A percentile compares a stretch with the other conserved stretches of the same genome.
Conservation (phyloP, 2,888 invertebrate species). For the Nymphalis polychloros region DNA sequence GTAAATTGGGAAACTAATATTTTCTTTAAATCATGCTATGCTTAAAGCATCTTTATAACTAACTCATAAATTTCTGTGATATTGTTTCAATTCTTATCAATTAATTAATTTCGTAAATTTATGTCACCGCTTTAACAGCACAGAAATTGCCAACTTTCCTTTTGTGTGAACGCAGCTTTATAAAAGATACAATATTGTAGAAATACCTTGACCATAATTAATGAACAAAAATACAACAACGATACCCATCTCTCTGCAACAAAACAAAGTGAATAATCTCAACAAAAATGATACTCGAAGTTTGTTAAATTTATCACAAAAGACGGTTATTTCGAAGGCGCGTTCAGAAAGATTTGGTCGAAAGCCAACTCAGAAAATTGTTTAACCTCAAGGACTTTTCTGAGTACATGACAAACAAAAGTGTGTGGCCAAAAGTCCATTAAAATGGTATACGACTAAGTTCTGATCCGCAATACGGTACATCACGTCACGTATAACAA, state of each 20-base stretch:
- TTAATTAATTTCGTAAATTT: too few relatives aligned
- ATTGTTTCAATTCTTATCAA: too few relatives aligned
- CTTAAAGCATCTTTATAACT: too few relatives aligned
- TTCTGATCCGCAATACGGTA: neutral
- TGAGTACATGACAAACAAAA: slow-evolving; percentile 16
- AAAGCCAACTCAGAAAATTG: slow-evolving; percentile 14
- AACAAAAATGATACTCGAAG: neutral
- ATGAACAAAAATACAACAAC: neutral
- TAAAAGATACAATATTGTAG: too few relatives aligned
- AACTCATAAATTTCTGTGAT: too few relatives aligned
- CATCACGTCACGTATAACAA: neutral
- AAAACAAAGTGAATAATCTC: neutral
- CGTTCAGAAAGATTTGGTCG: slow-evolving; percentile 19
- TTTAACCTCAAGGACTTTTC: slow-evolving; percentile 14
- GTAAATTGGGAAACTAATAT: too few relatives aligned
- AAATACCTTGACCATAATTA: neutral
- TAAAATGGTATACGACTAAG: slow-evolving; percentile 1
- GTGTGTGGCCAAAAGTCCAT: slow-evolving; percentile 1
- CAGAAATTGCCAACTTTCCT: too few relatives aligned
- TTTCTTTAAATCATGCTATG: too few relatives aligned
- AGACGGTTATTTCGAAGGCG: neutral
- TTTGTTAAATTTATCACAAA: neutral
- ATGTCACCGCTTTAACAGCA: too few relatives aligned
- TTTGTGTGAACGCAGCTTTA: too few relatives aligned
- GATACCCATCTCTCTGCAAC: neutral